phyloP scores from a whole-genome alignment of 2,888 invertebrate genomes.

The Troides aeacus region DNA sequence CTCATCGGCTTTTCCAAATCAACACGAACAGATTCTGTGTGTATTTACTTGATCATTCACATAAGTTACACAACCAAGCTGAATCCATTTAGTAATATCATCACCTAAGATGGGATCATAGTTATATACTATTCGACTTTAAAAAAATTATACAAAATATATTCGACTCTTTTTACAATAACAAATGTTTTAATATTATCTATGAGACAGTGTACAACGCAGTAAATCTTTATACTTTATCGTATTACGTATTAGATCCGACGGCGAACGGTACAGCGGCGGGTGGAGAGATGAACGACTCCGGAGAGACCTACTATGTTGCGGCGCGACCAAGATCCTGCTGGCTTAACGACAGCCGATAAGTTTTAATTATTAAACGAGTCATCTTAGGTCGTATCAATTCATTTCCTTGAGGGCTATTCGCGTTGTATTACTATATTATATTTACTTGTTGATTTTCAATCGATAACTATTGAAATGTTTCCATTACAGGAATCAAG shows the following conservation, averaged over 20 bases:
- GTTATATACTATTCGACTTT: too few relatives aligned
- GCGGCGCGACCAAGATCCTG: conserved; percentile 11
- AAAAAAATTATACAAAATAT: neutral
- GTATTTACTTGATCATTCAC: too few relatives aligned
- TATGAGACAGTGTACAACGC: neutral
- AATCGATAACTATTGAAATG: too few relatives aligned
- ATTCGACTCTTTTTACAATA: neutral
- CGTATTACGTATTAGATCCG: conserved; percentile 7
- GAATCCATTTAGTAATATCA: too few relatives aligned
- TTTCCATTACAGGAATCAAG: too few relatives aligned
- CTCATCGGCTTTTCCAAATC: too few relatives aligned
- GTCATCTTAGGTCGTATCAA: neutral
- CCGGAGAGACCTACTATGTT: conserved; percentile 12
- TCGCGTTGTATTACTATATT: neutral
- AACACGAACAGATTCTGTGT: too few relatives aligned
- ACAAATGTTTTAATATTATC: neutral
- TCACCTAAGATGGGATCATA: too few relatives aligned
- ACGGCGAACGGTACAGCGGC: conserved; percentile 12
- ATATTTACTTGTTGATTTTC: too few relatives aligned
- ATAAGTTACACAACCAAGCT: too few relatives aligned
- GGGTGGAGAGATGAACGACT: conserved; percentile 8
- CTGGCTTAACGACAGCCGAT: conserved; percentile 2
- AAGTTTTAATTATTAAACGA: conserved; percentile 18
- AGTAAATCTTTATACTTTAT: conserved; percentile 7
- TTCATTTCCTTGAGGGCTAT: conserved; percentile 5